Evolutionary conservation across 2,113 vertebrate genomes (phyloP).

Genomic region (Gallinago jamesoni): DNA sequence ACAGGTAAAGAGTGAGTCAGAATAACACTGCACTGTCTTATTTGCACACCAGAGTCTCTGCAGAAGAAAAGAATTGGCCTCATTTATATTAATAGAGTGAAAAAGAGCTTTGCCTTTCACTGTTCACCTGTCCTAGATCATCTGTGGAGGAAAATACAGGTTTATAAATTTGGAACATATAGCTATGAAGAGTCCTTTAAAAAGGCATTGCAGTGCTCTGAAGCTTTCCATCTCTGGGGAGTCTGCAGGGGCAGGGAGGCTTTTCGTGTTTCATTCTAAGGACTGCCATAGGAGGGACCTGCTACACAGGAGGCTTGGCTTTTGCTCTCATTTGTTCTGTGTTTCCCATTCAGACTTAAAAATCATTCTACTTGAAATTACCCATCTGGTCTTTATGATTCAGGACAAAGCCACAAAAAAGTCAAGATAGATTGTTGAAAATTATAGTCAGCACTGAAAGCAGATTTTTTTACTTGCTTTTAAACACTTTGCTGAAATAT

Average conservation of each 20-base stretch:
- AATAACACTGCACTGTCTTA: neutral
- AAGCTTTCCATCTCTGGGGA: neutral
- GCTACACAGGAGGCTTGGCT: neutral
- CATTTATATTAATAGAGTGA: neutral
- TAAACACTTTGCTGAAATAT: neutral
- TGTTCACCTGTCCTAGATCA: neutral
- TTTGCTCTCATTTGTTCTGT: conserved; percentile 20
- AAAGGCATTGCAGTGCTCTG: neutral
- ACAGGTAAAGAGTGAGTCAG: neutral
- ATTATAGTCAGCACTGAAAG: neutral
- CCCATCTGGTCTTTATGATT: conserved; percentile 19
- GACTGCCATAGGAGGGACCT: neutral
- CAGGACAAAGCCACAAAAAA: neutral
- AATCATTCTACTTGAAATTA: conserved; percentile 28
- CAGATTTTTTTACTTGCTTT: neutral
- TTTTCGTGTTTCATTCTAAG: neutral
- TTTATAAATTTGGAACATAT: neutral
- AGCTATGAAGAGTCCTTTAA: neutral
- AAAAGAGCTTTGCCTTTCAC: neutral
- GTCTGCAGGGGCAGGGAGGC: neutral
- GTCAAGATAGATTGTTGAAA: neutral
- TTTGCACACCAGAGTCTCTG: neutral
- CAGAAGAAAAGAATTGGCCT: neutral
- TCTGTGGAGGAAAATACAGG: neutral
- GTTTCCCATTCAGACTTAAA: conserved; percentile 34